Conservation (phyloP, 2,888 invertebrate genomes). For the Bhutanitis thaidina region DNA sequence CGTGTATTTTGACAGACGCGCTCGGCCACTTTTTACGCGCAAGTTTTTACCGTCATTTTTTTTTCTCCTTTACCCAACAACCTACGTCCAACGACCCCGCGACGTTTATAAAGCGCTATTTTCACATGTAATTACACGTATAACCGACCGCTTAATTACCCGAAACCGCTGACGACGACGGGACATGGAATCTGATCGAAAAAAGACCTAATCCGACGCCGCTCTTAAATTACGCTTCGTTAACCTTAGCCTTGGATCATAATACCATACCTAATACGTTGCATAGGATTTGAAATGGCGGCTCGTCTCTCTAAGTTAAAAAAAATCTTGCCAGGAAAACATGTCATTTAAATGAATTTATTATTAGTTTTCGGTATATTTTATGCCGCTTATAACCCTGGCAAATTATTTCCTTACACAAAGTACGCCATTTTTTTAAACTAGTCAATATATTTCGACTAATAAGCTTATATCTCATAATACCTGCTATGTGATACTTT, state of each 20-base stretch:
- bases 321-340: constrained; percentile 60
- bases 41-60: constrained; percentile 52
- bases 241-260: constrained; percentile 49
- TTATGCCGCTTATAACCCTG: neutral
- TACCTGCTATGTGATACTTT: constrained; percentile 10
- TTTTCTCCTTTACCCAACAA: constrained; percentile 21
- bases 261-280: constrained; percentile 35
- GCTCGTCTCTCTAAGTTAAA: constrained; percentile 55
- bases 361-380: neutral
- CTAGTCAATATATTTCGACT: constrained; percentile 19
- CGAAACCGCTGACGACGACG: constrained; percentile 52
- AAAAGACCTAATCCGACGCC: constrained; percentile 55
- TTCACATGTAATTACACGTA: constrained; percentile 68
- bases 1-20: constrained; percentile 68
- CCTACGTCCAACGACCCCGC: constrained; percentile 51
- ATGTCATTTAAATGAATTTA: constrained; percentile 35
- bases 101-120: constrained; percentile 52
- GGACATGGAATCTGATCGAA: constrained; percentile 46
- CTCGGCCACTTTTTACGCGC: constrained; percentile 47
- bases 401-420: constrained; percentile 2
- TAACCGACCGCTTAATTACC: constrained; percentile 70
- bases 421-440: constrained; percentile 17
- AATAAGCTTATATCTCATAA: constrained; percentile 14
- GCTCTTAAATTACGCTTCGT: constrained; percentile 55
- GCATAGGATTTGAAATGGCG: constrained; percentile 36